Evolutionary conservation across 2,888 invertebrate genomes (phyloP).

Genomic region (Vannuccia rotundouncinata): DNA sequence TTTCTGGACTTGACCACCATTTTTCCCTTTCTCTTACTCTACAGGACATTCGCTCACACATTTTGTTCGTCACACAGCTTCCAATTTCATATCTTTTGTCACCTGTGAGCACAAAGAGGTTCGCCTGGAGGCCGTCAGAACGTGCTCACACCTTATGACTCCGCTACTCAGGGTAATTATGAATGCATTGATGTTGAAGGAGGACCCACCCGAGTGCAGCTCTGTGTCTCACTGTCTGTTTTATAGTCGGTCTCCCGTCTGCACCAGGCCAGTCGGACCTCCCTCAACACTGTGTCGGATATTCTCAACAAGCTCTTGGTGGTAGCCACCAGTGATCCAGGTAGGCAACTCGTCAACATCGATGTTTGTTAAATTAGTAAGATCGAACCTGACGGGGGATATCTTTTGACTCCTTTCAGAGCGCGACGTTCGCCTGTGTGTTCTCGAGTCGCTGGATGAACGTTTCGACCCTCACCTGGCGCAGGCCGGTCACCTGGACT

Average conservation of each 20-base stretch:
- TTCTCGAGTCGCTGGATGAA: slow-evolving; percentile 78
- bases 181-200: no score
- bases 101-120: slow-evolving; percentile 84
- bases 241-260: slow-evolving; percentile 46
- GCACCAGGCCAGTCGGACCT: slow-evolving; percentile 62
- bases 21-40: slow-evolving; percentile 30
- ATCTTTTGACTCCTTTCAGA: no score
- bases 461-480: slow-evolving; percentile 89
- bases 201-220: no score
- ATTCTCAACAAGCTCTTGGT: slow-evolving; percentile 81
- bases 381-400: neutral
- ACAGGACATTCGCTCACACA: slow-evolving; percentile 74
- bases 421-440: slow-evolving; percentile 84
- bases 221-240: no score
- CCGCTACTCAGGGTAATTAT: slow-evolving; percentile 64
- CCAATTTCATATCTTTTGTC: slow-evolving; percentile 66
- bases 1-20: no score
- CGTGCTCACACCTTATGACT: slow-evolving; percentile 78
- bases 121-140: slow-evolving; percentile 83
- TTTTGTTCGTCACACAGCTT: slow-evolving; percentile 84
- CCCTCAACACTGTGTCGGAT: slow-evolving; percentile 79
- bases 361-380: neutral
- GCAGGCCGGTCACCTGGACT: slow-evolving; percentile 86
- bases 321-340: slow-evolving; percentile 85
- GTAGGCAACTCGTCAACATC: slow-evolving; percentile 47